Evolutionary conservation across 2,113 vertebrate genomes (phyloP).

Genomic region (Upupa epops): DNA sequence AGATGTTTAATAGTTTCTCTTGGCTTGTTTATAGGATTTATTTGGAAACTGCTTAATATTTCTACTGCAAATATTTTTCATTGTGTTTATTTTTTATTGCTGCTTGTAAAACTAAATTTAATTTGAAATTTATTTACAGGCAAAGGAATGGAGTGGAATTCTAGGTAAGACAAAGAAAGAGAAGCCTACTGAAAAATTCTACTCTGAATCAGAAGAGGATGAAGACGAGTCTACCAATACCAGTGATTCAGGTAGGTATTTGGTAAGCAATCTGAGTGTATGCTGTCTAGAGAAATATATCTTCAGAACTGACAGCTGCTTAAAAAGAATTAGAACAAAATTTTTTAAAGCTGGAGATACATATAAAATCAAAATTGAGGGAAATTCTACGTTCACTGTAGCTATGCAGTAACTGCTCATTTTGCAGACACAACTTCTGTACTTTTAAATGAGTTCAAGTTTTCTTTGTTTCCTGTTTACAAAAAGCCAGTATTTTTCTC

Average conservation of each 20-base stretch:
- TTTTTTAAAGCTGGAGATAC: neutral
- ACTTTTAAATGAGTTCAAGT: neutral
- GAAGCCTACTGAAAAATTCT: constrained; percentile 86
- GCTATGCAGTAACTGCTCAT: neutral
- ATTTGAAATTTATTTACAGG: constrained; percentile 68
- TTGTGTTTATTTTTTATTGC: neutral
- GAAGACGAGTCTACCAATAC: constrained; percentile 76
- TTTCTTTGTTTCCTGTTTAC: neutral
- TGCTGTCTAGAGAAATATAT: neutral
- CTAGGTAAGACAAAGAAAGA: constrained; percentile 80
- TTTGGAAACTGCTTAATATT: neutral
- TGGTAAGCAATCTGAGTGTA: neutral
- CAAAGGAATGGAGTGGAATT: constrained; percentile 79
- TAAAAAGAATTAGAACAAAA: neutral
- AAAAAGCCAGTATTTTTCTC: neutral
- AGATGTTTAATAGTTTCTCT: neutral
- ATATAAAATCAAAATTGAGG: neutral
- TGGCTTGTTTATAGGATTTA: neutral
- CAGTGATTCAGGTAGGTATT: constrained; percentile 67
- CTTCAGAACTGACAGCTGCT: neutral
- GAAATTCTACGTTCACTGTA: neutral
- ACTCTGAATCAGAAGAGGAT: constrained; percentile 87
- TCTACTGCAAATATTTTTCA: neutral
- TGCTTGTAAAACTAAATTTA: neutral
- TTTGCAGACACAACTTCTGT: neutral